phyloP scores from a whole-genome alignment of 2,888 invertebrate genomes.

The Eupithecia subfuscata region DNA sequence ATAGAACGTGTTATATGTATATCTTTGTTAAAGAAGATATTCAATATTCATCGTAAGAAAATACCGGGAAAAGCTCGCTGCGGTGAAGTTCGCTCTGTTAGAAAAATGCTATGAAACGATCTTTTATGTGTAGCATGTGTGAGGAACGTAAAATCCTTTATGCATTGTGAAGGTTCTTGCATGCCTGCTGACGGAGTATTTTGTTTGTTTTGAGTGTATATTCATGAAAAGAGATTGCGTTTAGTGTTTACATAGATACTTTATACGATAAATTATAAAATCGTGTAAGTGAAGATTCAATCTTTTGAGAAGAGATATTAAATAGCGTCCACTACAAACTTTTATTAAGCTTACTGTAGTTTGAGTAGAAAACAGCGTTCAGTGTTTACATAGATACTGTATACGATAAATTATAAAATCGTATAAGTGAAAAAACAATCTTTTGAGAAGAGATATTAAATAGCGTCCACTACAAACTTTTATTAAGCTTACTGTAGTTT shows the following conservation, averaged over 20 bases:
- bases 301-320: too few relatives aligned
- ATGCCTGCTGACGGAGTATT: neutral
- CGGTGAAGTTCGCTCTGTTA: neutral
- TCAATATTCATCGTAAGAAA: constrained; percentile 40
- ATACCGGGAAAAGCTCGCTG: constrained; percentile 7
- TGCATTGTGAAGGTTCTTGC: neutral
- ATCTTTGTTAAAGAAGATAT: constrained; percentile 35
- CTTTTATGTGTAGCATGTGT: neutral
- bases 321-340: too few relatives aligned
- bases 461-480: too few relatives aligned
- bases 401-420: too few relatives aligned
- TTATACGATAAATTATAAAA: too few relatives aligned
- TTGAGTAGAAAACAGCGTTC: neutral
- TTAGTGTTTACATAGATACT: neutral
- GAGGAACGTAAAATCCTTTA: neutral
- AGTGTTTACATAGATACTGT: neutral
- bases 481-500: neutral
- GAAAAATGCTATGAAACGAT: neutral
- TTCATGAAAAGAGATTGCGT: neutral
- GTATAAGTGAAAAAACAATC: too few relatives aligned
- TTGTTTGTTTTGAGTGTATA: neutral
- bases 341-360: neutral
- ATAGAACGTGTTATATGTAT: constrained; percentile 28
- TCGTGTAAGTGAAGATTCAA: too few relatives aligned
- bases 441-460: too few relatives aligned